Base-by-base conservation (phyloP, 2,113 vertebrate genomes). In the Onychorhynchus coronatus region DNA sequence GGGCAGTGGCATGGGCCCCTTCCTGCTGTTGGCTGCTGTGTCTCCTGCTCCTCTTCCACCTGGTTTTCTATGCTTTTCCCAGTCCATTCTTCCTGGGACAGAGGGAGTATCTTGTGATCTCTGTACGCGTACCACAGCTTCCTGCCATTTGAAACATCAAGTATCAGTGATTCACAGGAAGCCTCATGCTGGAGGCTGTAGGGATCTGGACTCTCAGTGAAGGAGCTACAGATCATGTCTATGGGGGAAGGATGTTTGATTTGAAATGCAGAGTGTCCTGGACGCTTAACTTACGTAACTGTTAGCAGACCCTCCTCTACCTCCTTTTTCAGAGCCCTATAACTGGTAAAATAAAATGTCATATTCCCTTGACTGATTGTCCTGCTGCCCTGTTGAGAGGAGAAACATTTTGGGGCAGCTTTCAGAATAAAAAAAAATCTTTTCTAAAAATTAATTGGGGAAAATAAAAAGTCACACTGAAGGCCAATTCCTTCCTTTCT, bases 101-200 rank as follows among this genome's bases (percentile, higher is more conserved):
- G 17, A 53, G 25, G 14, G 17, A 77, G 2, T 15, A 55, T 67
- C 19, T 44, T 39, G 13, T 59, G 14, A 12, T 68, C n/a, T 58
- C 0, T 37, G 11, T 52, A 27, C 8, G 44, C 6, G 10, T 66
- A 4, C 62, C 6, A 55, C 17, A 35, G 63, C 58, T 70, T 65
- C 17, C 23, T 83, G 50, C 20, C 10, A 2, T 33, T 30, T 67
- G 39, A 59, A 85, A 27, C 5, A 10, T 33, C n/a, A 59, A 0
- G 41, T 42, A 42, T 35, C 14, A 25, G 35, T 56, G 21, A 6
- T 44, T 80, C 27, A 12, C 0, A 4, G 56, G 46, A 82, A 65
- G 24, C 11, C 50, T 86, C 0, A 0, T 73, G 63, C 15, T 41
- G 19, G 15, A 66, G n/a, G 23, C 20, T 3, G 1, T 6, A n/a